Conservation (phyloP, 2,888 invertebrate genomes). For the Thumatha senex region DNA sequence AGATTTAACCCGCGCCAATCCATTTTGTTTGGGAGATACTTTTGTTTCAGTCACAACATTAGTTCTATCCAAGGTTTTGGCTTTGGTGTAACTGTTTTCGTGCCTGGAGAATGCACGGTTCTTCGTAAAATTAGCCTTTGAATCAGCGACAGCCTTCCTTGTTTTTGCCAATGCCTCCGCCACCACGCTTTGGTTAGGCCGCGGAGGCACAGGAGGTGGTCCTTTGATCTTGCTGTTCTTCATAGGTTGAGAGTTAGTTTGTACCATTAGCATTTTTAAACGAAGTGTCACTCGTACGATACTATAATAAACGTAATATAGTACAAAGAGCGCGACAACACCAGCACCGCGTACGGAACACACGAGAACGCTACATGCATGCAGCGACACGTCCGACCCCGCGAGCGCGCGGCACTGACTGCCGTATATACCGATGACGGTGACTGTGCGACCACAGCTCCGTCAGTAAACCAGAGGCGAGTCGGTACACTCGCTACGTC, state of each 20-base stretch:
- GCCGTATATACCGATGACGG: conserved; percentile 16
- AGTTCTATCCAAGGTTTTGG: conserved; percentile 72
- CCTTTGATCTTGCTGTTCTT: conserved; percentile 80
- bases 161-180: conserved; percentile 89
- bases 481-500: conserved; percentile 24
- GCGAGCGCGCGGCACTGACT: conserved; percentile 68
- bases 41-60: conserved; percentile 56
- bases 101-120: conserved; percentile 66
- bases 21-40: conserved; percentile 76
- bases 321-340: conserved; percentile 76
- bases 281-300: conserved; percentile 73
- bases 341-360: conserved; percentile 58
- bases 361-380: conserved; percentile 59
- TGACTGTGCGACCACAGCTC: conserved; percentile 25
- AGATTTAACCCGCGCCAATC: conserved; percentile 77
- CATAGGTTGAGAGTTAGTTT: conserved; percentile 83
- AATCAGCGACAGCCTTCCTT: conserved; percentile 79
- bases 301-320: conserved; percentile 77
- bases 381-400: conserved; percentile 58
- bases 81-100: conserved; percentile 58
- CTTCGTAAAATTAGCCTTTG: conserved; percentile 72
- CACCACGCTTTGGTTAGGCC: conserved; percentile 89
- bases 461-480: conserved; percentile 23
- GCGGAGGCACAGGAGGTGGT: conserved; percentile 91
- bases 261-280: conserved; percentile 80